Conservation (phyloP, 2,888 invertebrate genomes). For the Napeogenes inachia region DNA sequence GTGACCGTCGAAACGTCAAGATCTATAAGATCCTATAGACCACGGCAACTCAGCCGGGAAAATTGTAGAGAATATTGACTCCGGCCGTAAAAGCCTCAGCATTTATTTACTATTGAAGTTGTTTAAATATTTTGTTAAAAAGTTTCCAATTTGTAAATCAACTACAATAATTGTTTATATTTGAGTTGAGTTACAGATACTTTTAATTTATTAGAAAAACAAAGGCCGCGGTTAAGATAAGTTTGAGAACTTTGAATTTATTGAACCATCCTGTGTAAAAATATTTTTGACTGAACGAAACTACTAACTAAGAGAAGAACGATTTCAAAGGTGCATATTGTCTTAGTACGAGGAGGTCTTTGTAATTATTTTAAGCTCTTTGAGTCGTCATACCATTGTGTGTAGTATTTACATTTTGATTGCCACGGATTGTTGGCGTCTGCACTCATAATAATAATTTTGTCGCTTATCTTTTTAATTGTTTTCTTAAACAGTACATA, state of each 20-base stretch:
- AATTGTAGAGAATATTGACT: no score
- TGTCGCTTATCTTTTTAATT: conserved; percentile 16
- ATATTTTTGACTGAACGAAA: background rate
- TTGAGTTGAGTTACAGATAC: background rate
- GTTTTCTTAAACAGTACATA: conserved; percentile 2
- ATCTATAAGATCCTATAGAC: no score
- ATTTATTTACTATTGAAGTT: background rate
- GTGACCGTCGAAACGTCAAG: no score
- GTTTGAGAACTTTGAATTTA: no score
- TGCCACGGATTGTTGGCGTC: conserved; percentile 43
- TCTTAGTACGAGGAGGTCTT: background rate
- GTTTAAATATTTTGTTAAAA: background rate
- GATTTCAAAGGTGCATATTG: background rate
- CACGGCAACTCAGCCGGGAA: no score
- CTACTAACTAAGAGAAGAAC: background rate
- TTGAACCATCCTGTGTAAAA: background rate
- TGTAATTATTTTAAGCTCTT: conserved; percentile 9
- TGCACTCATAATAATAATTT: conserved; percentile 40
- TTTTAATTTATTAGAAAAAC: no score
- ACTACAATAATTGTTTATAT: background rate
- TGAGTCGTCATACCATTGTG: conserved; percentile 23
- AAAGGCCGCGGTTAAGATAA: no score
- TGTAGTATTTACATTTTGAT: conserved; percentile 61
- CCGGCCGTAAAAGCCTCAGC: no score
- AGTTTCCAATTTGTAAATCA: background rate